Base-by-base conservation (phyloP, 2,797 vertebrate species). In the Smutsia temminckii region DNA sequence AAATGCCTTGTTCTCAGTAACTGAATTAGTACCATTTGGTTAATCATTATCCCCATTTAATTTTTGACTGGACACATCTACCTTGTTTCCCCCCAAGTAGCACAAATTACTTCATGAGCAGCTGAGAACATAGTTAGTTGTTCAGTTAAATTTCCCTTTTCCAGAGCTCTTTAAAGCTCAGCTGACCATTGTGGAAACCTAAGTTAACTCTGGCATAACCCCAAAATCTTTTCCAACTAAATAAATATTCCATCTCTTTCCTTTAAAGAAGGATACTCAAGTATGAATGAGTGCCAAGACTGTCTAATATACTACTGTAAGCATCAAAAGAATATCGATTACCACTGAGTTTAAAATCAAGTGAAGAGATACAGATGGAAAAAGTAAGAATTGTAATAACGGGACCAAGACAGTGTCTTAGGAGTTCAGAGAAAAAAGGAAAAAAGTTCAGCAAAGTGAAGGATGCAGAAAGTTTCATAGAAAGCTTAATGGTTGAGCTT, bases 151-250 rank as follows among this genome's bases (percentile, higher is more conserved):
- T n/a, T 86, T 83, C 14, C 17, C 4, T 61, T 72, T 93, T 40
- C n/a, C 27, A 79, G 20, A 79, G n/a, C 23, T 46, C 32, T 94
- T 92, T 87, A 95, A 83, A 92, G 25, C 71, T 92, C 77, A 55
- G 64, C 29, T 94, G 93, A 80, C 23, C 53, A 86, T 16, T 83
- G 16, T 18, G 42, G 61, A 89, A 93, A 69, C 27, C 53, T 84
- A 83, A 32, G 16, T 84, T 72, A 37, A 27, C 61, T 89, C 69
- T 53, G 23, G 51, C 12, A 2, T 49, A 8, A 64, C 37, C 81
- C 55, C 8, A 13, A 61, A 84, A 79, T 55, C 42, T 74, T 91
- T 93, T 83, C 37, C 77, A 49, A 64, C 0, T 57, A 69, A 93
- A 69, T 90, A 81, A 75, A 63, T 32, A 69, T 69, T 16, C 37